Evolutionary conservation across 2,888 invertebrate species (phyloP).

Genomic region (Drosophila anomalipes): DNA sequence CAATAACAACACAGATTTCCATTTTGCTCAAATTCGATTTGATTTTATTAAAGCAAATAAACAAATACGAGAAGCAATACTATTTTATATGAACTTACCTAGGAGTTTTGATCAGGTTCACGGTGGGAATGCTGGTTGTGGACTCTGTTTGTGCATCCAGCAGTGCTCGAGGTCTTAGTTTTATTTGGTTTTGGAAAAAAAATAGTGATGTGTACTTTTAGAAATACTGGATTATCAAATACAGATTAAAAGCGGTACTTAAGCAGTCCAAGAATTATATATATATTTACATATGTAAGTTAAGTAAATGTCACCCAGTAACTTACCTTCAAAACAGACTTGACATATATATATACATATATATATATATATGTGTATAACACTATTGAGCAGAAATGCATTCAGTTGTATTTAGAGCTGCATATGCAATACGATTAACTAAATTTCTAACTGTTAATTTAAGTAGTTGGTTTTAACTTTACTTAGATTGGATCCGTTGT

Average conservation of each 20-base stretch:
- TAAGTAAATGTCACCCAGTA: not conserved
- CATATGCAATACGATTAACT: slow-evolving; percentile 52
- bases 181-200: slow-evolving; percentile 49
- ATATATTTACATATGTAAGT: slow-evolving; percentile 12
- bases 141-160: slow-evolving; percentile 21
- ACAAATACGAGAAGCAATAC: not conserved
- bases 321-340: slow-evolving; percentile 40
- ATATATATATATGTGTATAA: not conserved
- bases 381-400: slow-evolving; percentile 18
- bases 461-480: slow-evolving; percentile 31
- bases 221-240: slow-evolving; percentile 22
- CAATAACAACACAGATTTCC: slow-evolving; percentile 46
- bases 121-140: not conserved
- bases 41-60: slow-evolving; percentile 29
- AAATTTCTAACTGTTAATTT: slow-evolving; percentile 37
- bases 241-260: slow-evolving; percentile 40
- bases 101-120: not conserved
- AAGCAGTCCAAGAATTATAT: slow-evolving; percentile 31
- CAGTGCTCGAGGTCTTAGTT: slow-evolving; percentile 33
- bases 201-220: slow-evolving; percentile 47
- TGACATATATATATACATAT: slow-evolving; percentile 6
- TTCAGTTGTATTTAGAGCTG: slow-evolving; percentile 36
- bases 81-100: slow-evolving; percentile 43
- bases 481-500: slow-evolving; percentile 31
- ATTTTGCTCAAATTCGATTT: slow-evolving; percentile 1